phyloP scores from a whole-genome alignment of 1,140 invertebrate species.

The Drosophila nigrodunni region DNA sequence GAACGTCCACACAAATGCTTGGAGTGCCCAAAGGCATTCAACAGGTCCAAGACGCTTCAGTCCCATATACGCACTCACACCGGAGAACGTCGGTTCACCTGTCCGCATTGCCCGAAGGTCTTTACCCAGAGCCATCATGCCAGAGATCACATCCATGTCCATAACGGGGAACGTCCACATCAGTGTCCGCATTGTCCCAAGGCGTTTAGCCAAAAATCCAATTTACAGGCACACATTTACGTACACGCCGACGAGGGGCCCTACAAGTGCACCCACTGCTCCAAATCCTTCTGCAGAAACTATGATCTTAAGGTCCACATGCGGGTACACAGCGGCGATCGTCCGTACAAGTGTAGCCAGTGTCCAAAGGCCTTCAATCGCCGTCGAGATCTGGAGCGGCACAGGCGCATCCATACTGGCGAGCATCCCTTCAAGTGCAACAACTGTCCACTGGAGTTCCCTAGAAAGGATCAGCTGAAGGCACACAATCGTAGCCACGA shows the following conservation, averaged over 20 bases:
- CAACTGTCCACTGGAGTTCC: not conserved
- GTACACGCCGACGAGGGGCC: constrained; percentile 1
- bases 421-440: constrained; percentile 23
- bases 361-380: constrained; percentile 20
- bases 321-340: constrained; percentile 9
- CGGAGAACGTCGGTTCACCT: constrained; percentile 18
- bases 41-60: not conserved
- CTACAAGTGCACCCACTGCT: constrained; percentile 20
- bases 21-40: constrained; percentile 27
- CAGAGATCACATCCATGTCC: constrained; percentile 18
- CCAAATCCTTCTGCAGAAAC: constrained; percentile 7
- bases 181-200: constrained; percentile 35
- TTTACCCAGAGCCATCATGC: constrained; percentile 30
- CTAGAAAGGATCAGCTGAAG: constrained; percentile 16
- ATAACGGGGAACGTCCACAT: constrained; percentile 25
- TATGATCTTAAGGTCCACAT: constrained; percentile 30
- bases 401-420: constrained; percentile 22
- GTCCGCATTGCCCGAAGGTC: constrained; percentile 19
- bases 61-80: constrained; percentile 16
- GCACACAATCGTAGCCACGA: not conserved
- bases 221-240: constrained; percentile 25
- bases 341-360: constrained; percentile 15
- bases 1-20: constrained; percentile 13
- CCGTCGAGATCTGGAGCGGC: constrained; percentile 25
- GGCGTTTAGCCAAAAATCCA: constrained; percentile 32